Base-by-base conservation (phyloP, 2,888 invertebrate genomes). In the Chaitophorus viminalis region DNA sequence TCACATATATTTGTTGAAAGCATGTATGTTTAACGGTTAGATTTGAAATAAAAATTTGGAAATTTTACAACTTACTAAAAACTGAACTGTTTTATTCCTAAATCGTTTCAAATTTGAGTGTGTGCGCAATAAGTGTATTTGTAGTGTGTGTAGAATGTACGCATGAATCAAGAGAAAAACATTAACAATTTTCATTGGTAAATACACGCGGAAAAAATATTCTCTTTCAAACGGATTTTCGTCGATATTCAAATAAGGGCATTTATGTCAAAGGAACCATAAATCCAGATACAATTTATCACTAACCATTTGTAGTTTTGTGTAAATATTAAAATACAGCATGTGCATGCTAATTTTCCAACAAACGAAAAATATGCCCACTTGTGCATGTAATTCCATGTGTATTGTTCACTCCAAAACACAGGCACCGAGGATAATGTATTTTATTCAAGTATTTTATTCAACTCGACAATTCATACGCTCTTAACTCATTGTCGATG, bases 301-400 rank as follows among this genome's bases (percentile, higher is more conserved):
- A n/a, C 8, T 68, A 25, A 25, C 68, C 29, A 25, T 78, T 77
- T 21, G 18, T 31, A 21, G 31, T 31, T 14, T 46, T 54, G 31
- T 54, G 52, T 77, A 52, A 77, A 77, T 54, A 54, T 77, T 52
- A 77, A 54, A 52, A 77, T 77, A 77, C 29, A 36, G 36, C 36
- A 6, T 36, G 36, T 36, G 77, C 29, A 77, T 9, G 36, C 31
- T 77, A 46, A 46, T 52, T 77, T 31, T 52, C 31, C 18, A 31
- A 77, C 52, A 54, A 78, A 78, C 78, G 14, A 78, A 78, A 78
- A 52, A 54, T 25, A 78, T 54, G 31, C 33, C n/a, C 33, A 78
- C 52, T 54, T 54, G 33, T 33, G 33, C 33, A 25, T 54, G 78
- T 78, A 54, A 78, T 60, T 29, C 25, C 25, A 33, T 52, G 25